Conservation (phyloP, 2,113 vertebrate species). For the Sapajus apella region DNA sequence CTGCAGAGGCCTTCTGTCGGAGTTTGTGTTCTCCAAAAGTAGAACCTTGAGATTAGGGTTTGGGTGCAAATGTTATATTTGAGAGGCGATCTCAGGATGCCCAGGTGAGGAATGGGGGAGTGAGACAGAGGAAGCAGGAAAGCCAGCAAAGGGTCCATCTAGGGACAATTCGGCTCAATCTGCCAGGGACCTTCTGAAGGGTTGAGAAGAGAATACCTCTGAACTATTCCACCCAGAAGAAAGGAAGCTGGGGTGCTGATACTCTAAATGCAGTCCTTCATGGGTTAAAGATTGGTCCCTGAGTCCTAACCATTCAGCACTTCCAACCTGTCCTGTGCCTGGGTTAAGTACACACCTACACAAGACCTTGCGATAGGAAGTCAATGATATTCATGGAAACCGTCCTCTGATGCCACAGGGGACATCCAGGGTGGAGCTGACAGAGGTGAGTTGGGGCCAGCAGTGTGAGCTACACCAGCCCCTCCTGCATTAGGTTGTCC, state of each 20-base stretch:
- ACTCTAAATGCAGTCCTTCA: neutral
- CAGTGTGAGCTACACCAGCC: neutral
- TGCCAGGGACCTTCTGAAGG: neutral
- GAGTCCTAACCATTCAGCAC: neutral
- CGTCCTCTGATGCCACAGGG: neutral
- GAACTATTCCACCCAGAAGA: neutral
- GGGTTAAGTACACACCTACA: neutral
- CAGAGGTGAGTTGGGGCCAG: neutral
- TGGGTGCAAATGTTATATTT: neutral
- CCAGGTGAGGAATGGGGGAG: neutral
- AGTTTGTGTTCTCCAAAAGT: neutral
- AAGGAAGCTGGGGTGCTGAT: rapidly evolving
- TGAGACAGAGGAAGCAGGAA: neutral
- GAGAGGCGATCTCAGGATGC: neutral
- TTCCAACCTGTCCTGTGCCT: neutral
- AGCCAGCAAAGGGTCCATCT: neutral
- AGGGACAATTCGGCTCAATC: neutral
- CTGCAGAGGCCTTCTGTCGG: neutral
- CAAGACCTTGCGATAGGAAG: neutral
- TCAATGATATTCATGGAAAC: rapidly evolving
- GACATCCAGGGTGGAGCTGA: neutral
- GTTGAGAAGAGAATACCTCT: neutral
- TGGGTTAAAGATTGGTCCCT: neutral
- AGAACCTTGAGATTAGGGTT: neutral
- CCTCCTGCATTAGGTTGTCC: neutral